Conservation (phyloP, 2,797 vertebrate genomes). For the Hafferia zeledoni region DNA sequence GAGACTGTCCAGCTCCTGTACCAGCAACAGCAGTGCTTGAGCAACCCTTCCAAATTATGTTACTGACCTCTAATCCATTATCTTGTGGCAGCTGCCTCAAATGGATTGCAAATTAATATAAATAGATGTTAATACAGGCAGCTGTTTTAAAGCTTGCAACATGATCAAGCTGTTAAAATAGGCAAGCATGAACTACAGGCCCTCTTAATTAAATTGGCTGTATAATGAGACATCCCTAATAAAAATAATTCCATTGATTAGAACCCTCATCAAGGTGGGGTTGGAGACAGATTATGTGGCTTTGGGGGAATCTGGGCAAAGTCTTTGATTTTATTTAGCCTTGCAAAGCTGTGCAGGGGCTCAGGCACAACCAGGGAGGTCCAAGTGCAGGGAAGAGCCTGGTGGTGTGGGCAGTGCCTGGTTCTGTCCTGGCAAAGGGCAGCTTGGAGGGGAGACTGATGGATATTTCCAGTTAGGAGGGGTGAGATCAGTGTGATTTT, state of each 20-base stretch:
- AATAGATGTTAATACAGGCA: background rate
- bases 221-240: background rate
- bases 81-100: background rate
- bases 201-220: background rate
- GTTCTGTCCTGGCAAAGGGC: background rate
- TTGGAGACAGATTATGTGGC: background rate
- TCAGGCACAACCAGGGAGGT: rapidly evolving
- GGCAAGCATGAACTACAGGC: background rate
- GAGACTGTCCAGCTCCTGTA: background rate
- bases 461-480: too few relatives aligned
- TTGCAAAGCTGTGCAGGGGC: background rate
- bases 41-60: background rate
- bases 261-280: background rate
- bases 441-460: rapidly evolving
- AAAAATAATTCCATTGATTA: background rate
- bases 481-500: rapidly evolving
- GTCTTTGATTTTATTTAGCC: background rate
- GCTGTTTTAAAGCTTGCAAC: background rate
- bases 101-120: background rate
- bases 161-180: background rate
- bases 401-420: background rate
- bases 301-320: background rate
- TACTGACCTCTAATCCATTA: background rate
- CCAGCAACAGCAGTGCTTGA: background rate
- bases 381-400: background rate